phyloP scores from a whole-genome alignment of 2,113 vertebrate species.

The Girardinichthys multiradiatus region DNA sequence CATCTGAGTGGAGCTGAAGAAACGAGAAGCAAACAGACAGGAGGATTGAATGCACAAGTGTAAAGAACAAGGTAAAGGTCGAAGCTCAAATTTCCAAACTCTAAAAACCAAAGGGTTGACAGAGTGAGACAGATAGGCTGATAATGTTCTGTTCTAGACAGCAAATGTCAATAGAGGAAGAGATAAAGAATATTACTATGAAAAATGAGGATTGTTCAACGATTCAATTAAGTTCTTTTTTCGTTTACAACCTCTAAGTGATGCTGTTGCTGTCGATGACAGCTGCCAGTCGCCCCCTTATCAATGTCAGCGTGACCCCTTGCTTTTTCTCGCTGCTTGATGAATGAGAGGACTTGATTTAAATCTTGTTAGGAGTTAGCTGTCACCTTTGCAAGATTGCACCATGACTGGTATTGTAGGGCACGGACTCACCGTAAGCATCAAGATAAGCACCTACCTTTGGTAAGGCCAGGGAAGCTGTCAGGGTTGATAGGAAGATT shows the following conservation, averaged over 20 bases:
- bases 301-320: constrained; percentile 38
- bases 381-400: not conserved
- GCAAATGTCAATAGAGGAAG: constrained; percentile 26
- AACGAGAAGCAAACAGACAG: not conserved
- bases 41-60: too few species aligned
- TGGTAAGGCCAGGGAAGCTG: too few species aligned
- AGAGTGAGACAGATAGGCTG: not conserved
- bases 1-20: constrained; percentile 94
- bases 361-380: constrained; percentile 19
- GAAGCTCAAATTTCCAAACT: constrained; percentile 1
- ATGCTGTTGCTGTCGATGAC: constrained; percentile 47
- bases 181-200: constrained; percentile 33
- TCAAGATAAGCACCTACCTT: not conserved
- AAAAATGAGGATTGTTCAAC: constrained; percentile 33
- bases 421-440: not conserved
- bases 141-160: not conserved
- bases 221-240: constrained; percentile 48
- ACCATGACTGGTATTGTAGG: not conserved
- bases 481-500: too few species aligned
- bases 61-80: too few species aligned
- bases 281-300: constrained; percentile 52
- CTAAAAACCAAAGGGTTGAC: not conserved
- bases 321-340: constrained; percentile 20
- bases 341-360: constrained; percentile 31
- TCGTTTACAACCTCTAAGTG: constrained; percentile 35